phyloP scores from a whole-genome alignment of 2,888 invertebrate species.

The Papilio gigon region DNA sequence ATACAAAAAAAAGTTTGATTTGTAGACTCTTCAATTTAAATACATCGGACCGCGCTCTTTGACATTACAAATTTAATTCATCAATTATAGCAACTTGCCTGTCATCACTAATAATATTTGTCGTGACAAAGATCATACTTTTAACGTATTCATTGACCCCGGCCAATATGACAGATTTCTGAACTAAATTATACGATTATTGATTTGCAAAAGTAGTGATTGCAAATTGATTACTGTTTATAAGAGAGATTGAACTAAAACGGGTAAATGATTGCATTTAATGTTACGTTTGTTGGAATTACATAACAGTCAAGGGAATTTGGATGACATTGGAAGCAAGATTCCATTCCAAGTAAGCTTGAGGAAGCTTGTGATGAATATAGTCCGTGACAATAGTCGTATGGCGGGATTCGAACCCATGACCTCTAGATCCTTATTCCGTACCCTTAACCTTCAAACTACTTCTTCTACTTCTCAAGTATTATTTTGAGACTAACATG shows the following conservation, averaged over 20 bases:
- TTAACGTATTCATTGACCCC: constrained; percentile 8
- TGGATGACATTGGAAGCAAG: too few species aligned
- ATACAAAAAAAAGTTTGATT: constrained; percentile 1
- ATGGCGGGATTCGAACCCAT: too few species aligned
- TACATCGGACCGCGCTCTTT: background rate
- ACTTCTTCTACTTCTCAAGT: too few species aligned
- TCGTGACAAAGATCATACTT: constrained; percentile 16
- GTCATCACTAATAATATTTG: constrained; percentile 31
- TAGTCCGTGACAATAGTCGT: too few species aligned
- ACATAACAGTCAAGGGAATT: too few species aligned
- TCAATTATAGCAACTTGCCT: constrained; percentile 21
- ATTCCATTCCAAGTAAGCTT: too few species aligned
- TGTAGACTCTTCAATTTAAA: constrained; percentile 16
- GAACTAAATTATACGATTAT: constrained; percentile 1
- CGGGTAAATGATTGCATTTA: too few species aligned
- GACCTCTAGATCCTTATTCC: too few species aligned
- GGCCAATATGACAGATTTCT: background rate
- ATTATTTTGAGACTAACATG: background rate
- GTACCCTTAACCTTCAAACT: too few species aligned
- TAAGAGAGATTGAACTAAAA: too few species aligned
- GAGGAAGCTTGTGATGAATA: too few species aligned
- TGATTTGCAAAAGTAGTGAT: background rate
- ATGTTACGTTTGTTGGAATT: too few species aligned
- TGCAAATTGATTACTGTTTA: background rate
- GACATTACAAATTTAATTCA: constrained; percentile 25